Conservation (phyloP, 2,888 invertebrate species). For the Folsomia candida region DNA sequence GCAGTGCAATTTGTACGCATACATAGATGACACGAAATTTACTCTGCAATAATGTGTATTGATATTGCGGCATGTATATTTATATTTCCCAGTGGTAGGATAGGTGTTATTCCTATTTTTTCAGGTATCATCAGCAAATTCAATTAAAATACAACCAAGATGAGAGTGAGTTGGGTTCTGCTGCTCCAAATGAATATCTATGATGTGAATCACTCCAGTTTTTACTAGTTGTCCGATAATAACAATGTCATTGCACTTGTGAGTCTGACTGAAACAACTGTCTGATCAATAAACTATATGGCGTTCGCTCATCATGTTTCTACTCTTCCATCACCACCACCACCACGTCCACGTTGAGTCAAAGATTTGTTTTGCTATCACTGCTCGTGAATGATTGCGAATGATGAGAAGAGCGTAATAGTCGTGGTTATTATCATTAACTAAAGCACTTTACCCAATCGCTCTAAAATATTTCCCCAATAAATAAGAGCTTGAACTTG, state of each 20-base stretch:
- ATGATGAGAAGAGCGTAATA: background rate
- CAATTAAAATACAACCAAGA: background rate
- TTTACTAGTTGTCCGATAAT: background rate
- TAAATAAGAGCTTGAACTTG: background rate
- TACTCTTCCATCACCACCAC: background rate
- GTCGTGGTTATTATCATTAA: background rate
- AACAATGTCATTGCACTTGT: background rate
- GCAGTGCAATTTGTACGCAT: constrained; percentile 5
- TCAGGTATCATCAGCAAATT: background rate
- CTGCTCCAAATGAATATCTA: background rate
- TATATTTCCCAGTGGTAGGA: background rate
- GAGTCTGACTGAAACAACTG: background rate
- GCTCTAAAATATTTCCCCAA: background rate
- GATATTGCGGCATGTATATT: background rate
- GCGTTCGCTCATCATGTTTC: background rate
- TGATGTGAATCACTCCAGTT: background rate
- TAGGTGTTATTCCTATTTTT: constrained; percentile 7
- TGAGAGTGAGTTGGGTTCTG: too few species aligned
- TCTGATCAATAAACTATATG: background rate
- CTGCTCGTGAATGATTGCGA: background rate
- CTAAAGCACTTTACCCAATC: background rate
- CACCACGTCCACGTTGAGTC: too few species aligned
- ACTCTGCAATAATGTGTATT: background rate
- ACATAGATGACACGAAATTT: background rate
- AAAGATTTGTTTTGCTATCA: background rate